These are phyloP conservation scores for Oryctolagus cuniculus DNA, from an alignment of 2,113 vertebrate genomes.

Conservation along the genomic window mOryCun1.1 NC_091449.1:46472501-46473000, in stretches of 20 bases:
- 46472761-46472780: slow-evolving; percentile 20
- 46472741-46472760: background rate
- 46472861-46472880: background rate
- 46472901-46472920: background rate
- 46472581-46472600: background rate
- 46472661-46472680: slow-evolving; percentile 23
- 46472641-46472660: slow-evolving; percentile 40
- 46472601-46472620: background rate
- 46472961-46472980: background rate
- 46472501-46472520: slow-evolving; percentile 53
- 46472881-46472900: background rate
- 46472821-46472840: background rate
- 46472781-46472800: background rate
- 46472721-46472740: background rate
- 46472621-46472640: background rate
- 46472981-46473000: background rate
- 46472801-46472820: background rate
- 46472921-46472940: background rate
- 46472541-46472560: slow-evolving; percentile 13
- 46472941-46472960: background rate
- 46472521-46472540: background rate
- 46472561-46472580: background rate
- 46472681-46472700: slow-evolving; percentile 29
- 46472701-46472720: slow-evolving; percentile 48
- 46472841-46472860: background rate